Percentiles rank a stretch among this genome's conserved stretches.
phyloP scores from a whole-genome alignment of 2,113 vertebrate species.

The Eudyptes chrysolophus region DNA sequence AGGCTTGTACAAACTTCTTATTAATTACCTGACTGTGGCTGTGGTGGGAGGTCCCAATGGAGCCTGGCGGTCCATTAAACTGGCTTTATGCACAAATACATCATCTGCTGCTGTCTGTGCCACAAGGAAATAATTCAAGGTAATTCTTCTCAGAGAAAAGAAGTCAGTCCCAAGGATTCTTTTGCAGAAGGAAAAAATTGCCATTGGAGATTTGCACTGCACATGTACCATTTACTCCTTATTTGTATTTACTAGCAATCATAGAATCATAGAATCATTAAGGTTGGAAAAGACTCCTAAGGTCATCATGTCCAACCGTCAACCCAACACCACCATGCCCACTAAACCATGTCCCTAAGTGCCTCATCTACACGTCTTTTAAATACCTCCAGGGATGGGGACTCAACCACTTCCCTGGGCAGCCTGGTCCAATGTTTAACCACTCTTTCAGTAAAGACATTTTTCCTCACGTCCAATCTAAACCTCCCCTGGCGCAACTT shows the following conservation, averaged over 20 bases:
- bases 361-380: no score
- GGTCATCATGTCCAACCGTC: no score
- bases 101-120: not conserved
- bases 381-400: no score
- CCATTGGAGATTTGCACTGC: rapidly evolving
- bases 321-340: no score
- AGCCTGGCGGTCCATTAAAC: not conserved
- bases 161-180: not conserved
- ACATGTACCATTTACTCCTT: not conserved
- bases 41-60: not conserved
- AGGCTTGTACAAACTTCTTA: not conserved
- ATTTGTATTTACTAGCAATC: not conserved
- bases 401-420: no score
- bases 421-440: no score
- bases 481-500: no score
- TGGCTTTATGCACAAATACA: not conserved
- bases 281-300: no score
- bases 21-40: not conserved
- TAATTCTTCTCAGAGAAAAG: not conserved
- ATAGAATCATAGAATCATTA: no score
- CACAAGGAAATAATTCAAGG: not conserved
- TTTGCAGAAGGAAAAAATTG: not conserved
- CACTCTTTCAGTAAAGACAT: no score
- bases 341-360: no score
- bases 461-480: no score